Conservation (phyloP, 1,140 invertebrate genomes). For the Globodera ellingtonae region DNA sequence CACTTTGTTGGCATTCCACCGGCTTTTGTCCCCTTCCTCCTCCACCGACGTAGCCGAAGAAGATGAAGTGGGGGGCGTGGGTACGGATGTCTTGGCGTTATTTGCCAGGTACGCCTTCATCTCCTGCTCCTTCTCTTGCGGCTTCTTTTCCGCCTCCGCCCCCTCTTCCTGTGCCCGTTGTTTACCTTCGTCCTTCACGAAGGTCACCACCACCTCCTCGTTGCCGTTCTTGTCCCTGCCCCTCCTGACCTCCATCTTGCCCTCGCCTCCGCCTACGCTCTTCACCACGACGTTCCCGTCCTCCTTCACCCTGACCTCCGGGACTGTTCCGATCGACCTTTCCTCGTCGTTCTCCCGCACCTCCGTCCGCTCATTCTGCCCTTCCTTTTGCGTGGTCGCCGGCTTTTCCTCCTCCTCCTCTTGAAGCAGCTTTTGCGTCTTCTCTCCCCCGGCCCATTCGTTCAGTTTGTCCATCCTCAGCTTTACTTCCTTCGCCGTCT, state of each 20-base stretch:
- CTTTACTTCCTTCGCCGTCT: constrained; percentile 13
- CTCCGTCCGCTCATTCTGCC: background rate
- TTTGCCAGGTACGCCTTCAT: background rate
- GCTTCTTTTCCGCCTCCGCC: background rate
- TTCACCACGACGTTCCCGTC: background rate
- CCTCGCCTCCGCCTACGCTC: background rate
- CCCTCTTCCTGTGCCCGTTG: too few species aligned
- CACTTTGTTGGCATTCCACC: background rate
- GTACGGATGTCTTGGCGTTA: background rate
- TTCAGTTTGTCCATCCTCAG: constrained; percentile 21
- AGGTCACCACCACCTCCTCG: background rate
- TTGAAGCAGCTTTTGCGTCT: background rate
- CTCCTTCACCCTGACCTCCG: constrained; percentile 2
- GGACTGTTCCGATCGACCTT: background rate
- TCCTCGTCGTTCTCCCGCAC: background rate
- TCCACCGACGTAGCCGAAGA: background rate
- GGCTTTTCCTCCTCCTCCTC: background rate
- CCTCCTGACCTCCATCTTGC: background rate
- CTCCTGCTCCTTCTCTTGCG: background rate
- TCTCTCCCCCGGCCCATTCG: constrained; percentile 18
- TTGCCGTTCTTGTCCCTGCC: background rate
- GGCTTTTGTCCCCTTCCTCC: background rate
- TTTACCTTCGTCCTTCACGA: background rate
- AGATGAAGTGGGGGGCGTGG: background rate
- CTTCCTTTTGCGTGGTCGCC: background rate